Percentiles rank a stretch among this genome's conserved stretches.
Evolutionary conservation across 2,113 vertebrate species (phyloP).

Genomic region (Triplophysa siluroides): DNA sequence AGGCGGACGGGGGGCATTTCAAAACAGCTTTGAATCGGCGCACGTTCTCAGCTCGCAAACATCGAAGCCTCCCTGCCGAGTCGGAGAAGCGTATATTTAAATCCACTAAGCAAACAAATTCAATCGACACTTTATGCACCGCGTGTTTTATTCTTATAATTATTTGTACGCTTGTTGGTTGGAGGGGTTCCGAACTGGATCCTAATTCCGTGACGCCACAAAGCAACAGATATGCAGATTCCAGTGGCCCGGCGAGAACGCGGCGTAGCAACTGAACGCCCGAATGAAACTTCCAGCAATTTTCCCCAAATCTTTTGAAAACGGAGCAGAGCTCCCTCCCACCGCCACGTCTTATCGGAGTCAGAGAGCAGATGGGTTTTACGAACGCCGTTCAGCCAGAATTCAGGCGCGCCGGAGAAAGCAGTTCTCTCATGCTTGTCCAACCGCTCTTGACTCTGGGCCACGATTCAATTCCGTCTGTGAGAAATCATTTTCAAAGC

Average conservation of each 20-base stretch:
- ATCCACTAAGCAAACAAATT: constrained; percentile 53
- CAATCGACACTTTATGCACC: constrained; percentile 54
- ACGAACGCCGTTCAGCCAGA: background rate
- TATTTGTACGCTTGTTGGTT: constrained; percentile 51
- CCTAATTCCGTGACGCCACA: constrained; percentile 45
- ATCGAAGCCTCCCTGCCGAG: constrained; percentile 62
- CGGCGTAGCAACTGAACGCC: constrained; percentile 50
- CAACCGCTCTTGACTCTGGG: constrained; percentile 39
- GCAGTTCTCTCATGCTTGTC: constrained; percentile 25
- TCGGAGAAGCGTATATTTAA: constrained; percentile 61
- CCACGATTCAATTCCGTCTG: constrained; percentile 35
- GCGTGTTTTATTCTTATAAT: background rate
- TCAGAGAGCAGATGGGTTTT: constrained; percentile 32
- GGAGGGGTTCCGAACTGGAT: constrained; percentile 15
- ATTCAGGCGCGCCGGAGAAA: background rate
- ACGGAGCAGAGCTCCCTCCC: constrained; percentile 22
- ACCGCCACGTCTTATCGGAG: constrained; percentile 2
- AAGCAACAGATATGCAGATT: constrained; percentile 8
- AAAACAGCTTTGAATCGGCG: constrained; percentile 75
- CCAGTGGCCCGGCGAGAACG: constrained; percentile 13
- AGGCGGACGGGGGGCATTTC: constrained; percentile 55
- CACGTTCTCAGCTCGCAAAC: constrained; percentile 59
- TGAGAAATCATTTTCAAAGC: constrained; percentile 44
- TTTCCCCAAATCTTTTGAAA: constrained; percentile 44
- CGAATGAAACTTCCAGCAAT: constrained; percentile 51